Evolutionary conservation across 2,888 invertebrate species (phyloP).

Genomic region (Clusia tigrina): DNA sequence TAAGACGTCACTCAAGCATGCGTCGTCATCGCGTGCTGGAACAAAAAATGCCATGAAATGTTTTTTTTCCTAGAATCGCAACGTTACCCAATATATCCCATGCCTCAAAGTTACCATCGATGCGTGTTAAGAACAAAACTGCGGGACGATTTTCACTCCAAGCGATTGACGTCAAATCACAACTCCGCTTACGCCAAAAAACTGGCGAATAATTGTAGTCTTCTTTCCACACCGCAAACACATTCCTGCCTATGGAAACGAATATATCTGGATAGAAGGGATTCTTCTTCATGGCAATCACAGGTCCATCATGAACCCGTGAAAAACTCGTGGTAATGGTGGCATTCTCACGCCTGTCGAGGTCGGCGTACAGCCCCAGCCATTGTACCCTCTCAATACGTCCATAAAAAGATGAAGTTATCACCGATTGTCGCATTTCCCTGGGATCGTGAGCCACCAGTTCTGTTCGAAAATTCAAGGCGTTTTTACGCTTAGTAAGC

Average conservation of each 20-base stretch:
- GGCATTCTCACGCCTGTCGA: conserved; percentile 69
- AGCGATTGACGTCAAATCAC: conserved; percentile 70
- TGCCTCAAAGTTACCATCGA: conserved; percentile 79
- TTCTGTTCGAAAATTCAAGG: conserved; percentile 43
- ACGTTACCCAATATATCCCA: conserved; percentile 78
- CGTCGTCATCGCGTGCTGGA: conserved; percentile 64
- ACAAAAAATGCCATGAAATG: not conserved
- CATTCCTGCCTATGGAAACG: conserved; percentile 77
- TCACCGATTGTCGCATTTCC: conserved; percentile 45
- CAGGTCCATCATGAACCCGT: conserved; percentile 76
- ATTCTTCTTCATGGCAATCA: conserved; percentile 70
- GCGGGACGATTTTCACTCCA: conserved; percentile 83
- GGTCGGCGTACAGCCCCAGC: conserved; percentile 74
- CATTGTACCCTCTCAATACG: conserved; percentile 64
- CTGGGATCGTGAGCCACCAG: conserved; percentile 40
- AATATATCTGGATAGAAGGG: conserved; percentile 71
- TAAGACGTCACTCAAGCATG: conserved; percentile 73
- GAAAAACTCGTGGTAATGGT: conserved; percentile 63
- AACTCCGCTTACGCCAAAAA: conserved; percentile 72
- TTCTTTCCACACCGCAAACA: conserved; percentile 79
- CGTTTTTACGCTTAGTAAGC: conserved; percentile 34
- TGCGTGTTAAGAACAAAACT: conserved; percentile 74
- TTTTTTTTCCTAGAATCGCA: not conserved
- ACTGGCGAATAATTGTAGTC: conserved; percentile 70
- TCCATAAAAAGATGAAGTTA: conserved; percentile 56